Evolutionary conservation across 1,140 invertebrate species (phyloP), one percentile per base, ranked within the genome.

Genomic region (Chlorops oryzae): DNA sequence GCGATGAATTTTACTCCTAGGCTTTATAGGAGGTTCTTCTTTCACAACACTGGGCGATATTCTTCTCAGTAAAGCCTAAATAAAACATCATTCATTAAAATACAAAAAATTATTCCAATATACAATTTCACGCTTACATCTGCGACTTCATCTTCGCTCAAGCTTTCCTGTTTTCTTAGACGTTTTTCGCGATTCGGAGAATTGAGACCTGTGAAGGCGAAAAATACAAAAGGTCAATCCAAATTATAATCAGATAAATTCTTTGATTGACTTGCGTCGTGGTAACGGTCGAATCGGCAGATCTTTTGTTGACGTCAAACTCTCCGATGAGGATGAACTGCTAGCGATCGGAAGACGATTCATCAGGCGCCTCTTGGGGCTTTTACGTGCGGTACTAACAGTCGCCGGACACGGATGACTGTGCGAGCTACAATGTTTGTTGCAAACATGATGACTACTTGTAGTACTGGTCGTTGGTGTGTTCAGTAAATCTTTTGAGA

Each of bases 1-100:
- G 43, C 81, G 77, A 67, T 77, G 82, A 27, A 83, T 72, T 73
- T 83, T 83, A 37, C 70, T 72, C 43, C 46, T 50, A 21, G 69
- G 62, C 22, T 73, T 76, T 12, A 64, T 73, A 34, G 74, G 66
- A 20, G 73, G 73, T 27, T 78, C 70, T 41, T 54, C 42, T 17
- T 39, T 51, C 18, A 54, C 55, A 49, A 51, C 54, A 12, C 51
- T 54, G 17, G 47, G 50, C 73, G 73, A 49, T 6, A 55, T 55
- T 45, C 45, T 51, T 50, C 50, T 52, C 18, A 56, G 46, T 38
- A 52, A 40, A 28, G 49, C 45, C 50, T 51, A 18, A 12, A 53
- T 38, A 22, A 17, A 52, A 47, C 17, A 47, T 48, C 38, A 43
- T 12, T 21, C 13, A 2, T 3, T 32, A 7, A 32, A 21, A 27